Percentiles rank a stretch among this genome's conserved stretches.
Conservation (phyloP, 2,113 vertebrate species). For the Bothrops jararaca region DNA sequence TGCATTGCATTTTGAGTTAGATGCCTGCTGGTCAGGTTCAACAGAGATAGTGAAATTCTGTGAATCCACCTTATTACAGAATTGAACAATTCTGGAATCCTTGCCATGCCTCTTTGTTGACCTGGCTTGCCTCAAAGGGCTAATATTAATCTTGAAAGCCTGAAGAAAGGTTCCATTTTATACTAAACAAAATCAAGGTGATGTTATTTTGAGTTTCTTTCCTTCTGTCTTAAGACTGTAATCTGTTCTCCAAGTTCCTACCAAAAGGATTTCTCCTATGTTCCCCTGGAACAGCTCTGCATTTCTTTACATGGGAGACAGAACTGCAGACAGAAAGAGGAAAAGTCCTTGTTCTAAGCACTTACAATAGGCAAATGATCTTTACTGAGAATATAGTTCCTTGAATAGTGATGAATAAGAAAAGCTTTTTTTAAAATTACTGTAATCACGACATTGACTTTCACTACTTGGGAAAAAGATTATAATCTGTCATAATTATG, state of each 20-base stretch:
- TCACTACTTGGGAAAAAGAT: not conserved
- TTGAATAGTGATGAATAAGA: not conserved
- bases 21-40: not conserved
- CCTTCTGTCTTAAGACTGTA: not conserved
- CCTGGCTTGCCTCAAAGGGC: not conserved
- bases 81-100: not conserved
- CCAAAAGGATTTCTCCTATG: not conserved
- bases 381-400: not conserved
- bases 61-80: not conserved
- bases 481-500: not conserved
- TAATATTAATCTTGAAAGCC: not conserved
- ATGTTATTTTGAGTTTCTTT: not conserved
- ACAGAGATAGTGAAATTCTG: not conserved
- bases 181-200: not conserved
- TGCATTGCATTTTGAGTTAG: not conserved
- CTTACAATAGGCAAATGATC: not conserved
- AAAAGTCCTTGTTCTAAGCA: not conserved
- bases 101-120: not conserved
- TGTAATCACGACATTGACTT: not conserved
- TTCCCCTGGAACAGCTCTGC: not conserved
- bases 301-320: not conserved
- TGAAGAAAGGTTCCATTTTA: not conserved
- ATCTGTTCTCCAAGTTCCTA: not conserved
- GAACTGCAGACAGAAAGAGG: not conserved
- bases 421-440: not conserved